Percentiles rank a stretch among this genome's conserved stretches.
Evolutionary conservation across 2,113 vertebrate genomes (phyloP).

Genomic region (Echinops telfairi): DNA sequence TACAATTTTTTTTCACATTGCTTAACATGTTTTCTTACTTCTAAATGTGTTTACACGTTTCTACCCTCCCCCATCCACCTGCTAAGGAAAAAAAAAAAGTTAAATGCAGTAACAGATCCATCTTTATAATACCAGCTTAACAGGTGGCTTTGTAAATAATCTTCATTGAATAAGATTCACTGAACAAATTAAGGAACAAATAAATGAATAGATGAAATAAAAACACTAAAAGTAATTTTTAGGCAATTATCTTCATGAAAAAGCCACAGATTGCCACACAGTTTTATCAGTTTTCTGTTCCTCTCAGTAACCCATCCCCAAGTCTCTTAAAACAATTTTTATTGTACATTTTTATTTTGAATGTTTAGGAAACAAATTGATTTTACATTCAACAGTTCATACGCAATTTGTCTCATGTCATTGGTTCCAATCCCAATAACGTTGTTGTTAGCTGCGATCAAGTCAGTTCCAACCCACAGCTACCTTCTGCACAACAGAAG

Average conservation of each 20-base stretch:
- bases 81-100: too few species aligned
- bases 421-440: too few species aligned
- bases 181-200: not conserved
- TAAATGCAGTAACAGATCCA: not conserved
- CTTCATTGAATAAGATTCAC: conserved; percentile 20
- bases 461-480: too few species aligned
- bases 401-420: too few species aligned
- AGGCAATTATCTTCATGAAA: not conserved
- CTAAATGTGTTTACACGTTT: too few species aligned
- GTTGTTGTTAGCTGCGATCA: too few species aligned
- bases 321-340: not conserved
- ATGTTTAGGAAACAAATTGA: too few species aligned
- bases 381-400: too few species aligned
- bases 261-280: not conserved
- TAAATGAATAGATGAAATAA: not conserved
- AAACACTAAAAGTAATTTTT: not conserved
- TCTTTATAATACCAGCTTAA: conserved; percentile 1
- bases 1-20: not conserved
- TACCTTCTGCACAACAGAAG: too few species aligned
- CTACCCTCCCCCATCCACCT: too few species aligned
- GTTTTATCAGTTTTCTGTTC: not conserved
- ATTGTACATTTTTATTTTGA: not conserved
- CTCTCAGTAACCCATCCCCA: not conserved
- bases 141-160: not conserved
- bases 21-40: not conserved